A percentile compares a stretch with the other conserved stretches of the same genome.
Evolutionary conservation across 2,797 vertebrate species (phyloP).

Genomic region (Esox lucius): DNA sequence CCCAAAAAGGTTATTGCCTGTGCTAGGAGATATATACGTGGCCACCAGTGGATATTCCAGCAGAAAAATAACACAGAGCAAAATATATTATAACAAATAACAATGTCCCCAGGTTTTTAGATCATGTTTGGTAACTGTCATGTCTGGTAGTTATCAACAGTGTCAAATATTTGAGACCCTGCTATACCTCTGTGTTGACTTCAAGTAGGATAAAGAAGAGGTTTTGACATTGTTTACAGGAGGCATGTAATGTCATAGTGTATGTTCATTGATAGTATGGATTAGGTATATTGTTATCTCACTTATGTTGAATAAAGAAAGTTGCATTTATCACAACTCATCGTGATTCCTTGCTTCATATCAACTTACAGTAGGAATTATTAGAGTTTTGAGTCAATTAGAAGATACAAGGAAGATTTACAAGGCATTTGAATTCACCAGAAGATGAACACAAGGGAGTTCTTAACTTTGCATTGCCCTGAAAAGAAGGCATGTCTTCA

Average conservation of each 20-base stretch:
- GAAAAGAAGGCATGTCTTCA: not conserved
- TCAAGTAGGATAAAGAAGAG: not conserved
- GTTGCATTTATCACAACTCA: not conserved
- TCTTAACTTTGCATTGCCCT: not conserved
- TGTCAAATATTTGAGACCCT: not conserved
- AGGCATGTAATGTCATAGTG: not conserved
- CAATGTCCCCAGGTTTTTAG: too few species aligned
- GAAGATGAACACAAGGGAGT: not conserved
- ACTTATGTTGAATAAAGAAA: conserved; percentile 10
- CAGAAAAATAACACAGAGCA: too few species aligned
- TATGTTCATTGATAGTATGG: not conserved
- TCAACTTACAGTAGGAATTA: not conserved
- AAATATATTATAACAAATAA: too few species aligned
- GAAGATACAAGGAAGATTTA: not conserved
- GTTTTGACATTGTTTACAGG: not conserved
- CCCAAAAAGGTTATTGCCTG: too few species aligned
- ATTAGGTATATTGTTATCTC: not conserved
- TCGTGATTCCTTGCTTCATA: not conserved
- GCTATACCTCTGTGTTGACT: not conserved
- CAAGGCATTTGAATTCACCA: not conserved
- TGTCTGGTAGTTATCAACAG: too few species aligned
- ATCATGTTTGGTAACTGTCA: too few species aligned
- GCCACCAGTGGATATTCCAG: too few species aligned
- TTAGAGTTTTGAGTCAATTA: not conserved
- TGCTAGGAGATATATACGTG: too few species aligned